Base-by-base conservation (phyloP, 2,888 invertebrate genomes). In the Polietes domitor region DNA sequence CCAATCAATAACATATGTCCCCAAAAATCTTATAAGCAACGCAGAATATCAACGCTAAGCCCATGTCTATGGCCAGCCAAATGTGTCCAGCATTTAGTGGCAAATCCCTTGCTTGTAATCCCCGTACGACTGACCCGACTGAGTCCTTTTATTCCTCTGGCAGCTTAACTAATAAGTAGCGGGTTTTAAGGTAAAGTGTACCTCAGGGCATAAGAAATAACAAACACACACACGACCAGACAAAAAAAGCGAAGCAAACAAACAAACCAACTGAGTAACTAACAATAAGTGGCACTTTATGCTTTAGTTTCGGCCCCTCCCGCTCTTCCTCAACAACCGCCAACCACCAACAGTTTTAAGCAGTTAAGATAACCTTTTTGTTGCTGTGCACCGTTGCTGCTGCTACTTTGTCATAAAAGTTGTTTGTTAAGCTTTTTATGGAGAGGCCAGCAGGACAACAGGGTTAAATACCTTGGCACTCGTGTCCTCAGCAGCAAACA, bases 101-200 rank as follows among this genome's bases (percentile, higher is more conserved):
- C 2, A 65, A 65, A 65, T 41, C 65, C 41, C 65, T 9, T 10
- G 15, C 15, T n/a, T 63, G 37, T 37, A 37, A 65, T 65, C 3
- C 10, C 17, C 9, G n/a, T n/a, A n/a, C 7, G 37, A 21, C 21
- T 65, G 65, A 37, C 1, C 1, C 28, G 15, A n/a, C 24, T 32
- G 41, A 65, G 15, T 58, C 41, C 28, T 41, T 5, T 26, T 19
- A 65, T 68, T 41, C 17, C 17, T 73, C 5, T 41, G 37, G 6
- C 58, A 72, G 72, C 72, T 72, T 72, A 72, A 58, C 55, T 24
- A 58, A 72, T 55, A 70, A 80, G 50, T 41, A 47, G 53, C 12
- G n/a, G 53, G 12, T 71, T 65, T 19, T 43, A 58, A 55, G 43
- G 43, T 19, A 63, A 75, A 68, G 58, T 63, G 80, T 53, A 21